Percentiles rank a stretch among this genome's conserved stretches.
Conservation (phyloP, 2,113 vertebrate species). For the Taxidea taxus region DNA sequence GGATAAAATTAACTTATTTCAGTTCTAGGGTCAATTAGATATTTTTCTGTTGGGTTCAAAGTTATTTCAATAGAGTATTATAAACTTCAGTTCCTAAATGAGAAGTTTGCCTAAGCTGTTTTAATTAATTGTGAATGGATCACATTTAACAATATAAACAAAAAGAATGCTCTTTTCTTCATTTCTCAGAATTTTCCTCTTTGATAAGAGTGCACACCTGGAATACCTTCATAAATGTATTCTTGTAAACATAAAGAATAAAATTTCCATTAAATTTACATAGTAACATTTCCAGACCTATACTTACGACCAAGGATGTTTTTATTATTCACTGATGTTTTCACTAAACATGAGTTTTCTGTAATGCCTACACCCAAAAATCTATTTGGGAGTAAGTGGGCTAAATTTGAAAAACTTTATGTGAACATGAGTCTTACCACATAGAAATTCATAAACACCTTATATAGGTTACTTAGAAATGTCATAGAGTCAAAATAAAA, state of each 20-base stretch:
- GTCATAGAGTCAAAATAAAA: neutral
- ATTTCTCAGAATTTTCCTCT: neutral
- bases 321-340: neutral
- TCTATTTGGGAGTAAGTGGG: neutral
- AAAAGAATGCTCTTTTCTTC: neutral
- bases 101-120: neutral
- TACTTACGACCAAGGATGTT: neutral
- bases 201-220: neutral
- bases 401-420: slow-evolving; percentile 3
- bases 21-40: neutral
- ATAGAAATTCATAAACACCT: neutral
- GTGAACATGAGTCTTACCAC: neutral
- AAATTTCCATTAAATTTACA: slow-evolving; percentile 4
- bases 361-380: neutral
- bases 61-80: neutral
- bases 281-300: neutral
- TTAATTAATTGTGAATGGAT: slow-evolving; percentile 1
- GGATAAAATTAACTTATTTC: slow-evolving; percentile 29
- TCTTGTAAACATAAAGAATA: neutral
- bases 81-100: neutral
- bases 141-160: neutral
- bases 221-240: neutral
- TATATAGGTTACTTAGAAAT: neutral
- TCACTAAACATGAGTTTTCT: slow-evolving; percentile 29
- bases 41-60: slow-evolving; percentile 22